A percentile compares a stretch with the other conserved stretches of the same genome.
phyloP scores from a whole-genome alignment of 2,888 invertebrate genomes.

The Ophion slaviceki region DNA sequence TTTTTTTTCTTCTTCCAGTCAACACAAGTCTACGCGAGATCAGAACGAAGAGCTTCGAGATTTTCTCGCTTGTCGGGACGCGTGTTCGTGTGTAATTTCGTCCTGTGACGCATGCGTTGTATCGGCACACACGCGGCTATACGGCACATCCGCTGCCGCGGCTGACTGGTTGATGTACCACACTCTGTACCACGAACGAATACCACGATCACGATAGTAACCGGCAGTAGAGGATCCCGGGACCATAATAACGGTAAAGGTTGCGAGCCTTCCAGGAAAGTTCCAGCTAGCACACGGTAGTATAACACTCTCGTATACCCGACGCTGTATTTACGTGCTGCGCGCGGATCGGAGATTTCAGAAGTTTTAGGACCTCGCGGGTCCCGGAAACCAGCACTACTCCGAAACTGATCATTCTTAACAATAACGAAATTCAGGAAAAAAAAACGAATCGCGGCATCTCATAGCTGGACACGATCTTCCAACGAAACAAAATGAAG shows the following conservation, averaged over 20 bases:
- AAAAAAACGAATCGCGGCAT: background rate
- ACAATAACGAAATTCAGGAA: background rate
- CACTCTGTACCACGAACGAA: conserved; percentile 13
- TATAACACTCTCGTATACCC: conserved; percentile 24
- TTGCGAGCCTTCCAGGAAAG: conserved; percentile 61
- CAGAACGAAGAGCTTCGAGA: background rate
- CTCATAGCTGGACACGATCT: too few species aligned
- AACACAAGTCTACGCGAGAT: conserved; percentile 2
- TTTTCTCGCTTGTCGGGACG: conserved; percentile 7
- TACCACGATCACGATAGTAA: conserved; percentile 43
- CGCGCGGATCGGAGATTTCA: background rate
- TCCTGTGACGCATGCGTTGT: conserved; percentile 27
- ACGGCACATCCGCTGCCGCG: conserved; percentile 18
- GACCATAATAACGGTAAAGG: conserved; percentile 62
- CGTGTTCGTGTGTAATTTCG: conserved; percentile 9
- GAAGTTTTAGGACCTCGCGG: background rate
- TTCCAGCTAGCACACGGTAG: conserved; percentile 38
- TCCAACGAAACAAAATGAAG: too few species aligned
- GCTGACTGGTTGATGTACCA: conserved; percentile 22
- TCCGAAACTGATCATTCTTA: background rate
- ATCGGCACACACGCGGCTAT: conserved; percentile 11
- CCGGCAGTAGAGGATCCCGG: conserved; percentile 46
- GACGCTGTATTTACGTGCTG: background rate
- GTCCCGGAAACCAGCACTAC: background rate
- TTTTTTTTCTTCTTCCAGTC: background rate